Conservation (phyloP, 2,888 invertebrate species). For the Pseudococcus viburni region DNA sequence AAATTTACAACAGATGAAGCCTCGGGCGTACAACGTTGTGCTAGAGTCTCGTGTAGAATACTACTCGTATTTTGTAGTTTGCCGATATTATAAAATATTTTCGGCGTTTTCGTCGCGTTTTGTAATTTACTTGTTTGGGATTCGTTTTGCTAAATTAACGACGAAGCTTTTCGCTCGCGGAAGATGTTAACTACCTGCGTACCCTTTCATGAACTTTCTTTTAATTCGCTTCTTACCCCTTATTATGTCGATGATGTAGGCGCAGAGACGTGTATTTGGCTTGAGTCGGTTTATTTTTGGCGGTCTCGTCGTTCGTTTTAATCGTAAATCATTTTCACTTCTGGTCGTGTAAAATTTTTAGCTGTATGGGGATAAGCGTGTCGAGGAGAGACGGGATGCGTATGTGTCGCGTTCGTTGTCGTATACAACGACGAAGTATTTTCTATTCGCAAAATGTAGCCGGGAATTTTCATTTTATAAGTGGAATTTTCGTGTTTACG, state of each 20-base stretch:
- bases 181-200: slow-evolving; percentile 43
- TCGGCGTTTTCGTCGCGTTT: slow-evolving; percentile 29
- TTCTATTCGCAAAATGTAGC: slow-evolving; percentile 2
- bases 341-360: not conserved
- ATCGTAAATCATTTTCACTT: slow-evolving; percentile 53
- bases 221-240: slow-evolving; percentile 28
- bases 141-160: slow-evolving; percentile 48
- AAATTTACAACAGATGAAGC: slow-evolving; percentile 9
- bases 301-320: slow-evolving; percentile 34
- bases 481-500: slow-evolving; percentile 25
- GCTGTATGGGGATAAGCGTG: not conserved
- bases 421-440: not conserved
- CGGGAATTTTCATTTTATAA: slow-evolving; percentile 23
- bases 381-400: not conserved
- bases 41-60: not conserved
- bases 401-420: slow-evolving; percentile 1
- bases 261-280: not conserved
- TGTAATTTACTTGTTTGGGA: slow-evolving; percentile 45
- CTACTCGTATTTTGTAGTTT: not conserved
- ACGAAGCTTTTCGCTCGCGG: slow-evolving; percentile 35
- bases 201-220: slow-evolving; percentile 13
- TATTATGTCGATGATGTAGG: not conserved
- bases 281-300: slow-evolving; percentile 16
- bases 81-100: slow-evolving; percentile 32
- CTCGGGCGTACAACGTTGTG: not conserved